Conservation (phyloP, 1,140 invertebrate genomes). For the Hycleus phaleratus region DNA sequence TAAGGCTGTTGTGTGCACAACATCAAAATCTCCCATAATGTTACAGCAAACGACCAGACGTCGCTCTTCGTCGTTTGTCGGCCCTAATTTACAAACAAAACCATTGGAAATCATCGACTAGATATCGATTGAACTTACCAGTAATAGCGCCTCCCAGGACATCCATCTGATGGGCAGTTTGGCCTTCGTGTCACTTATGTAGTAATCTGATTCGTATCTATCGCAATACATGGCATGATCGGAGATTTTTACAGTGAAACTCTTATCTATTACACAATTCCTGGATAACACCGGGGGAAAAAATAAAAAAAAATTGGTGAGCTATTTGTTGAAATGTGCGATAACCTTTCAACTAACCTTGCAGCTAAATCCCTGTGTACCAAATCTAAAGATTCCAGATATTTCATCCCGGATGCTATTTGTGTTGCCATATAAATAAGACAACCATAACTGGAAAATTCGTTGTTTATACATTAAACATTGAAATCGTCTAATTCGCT, state of each 20-base stretch:
- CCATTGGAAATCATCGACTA: not conserved
- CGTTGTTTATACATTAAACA: too few relatives aligned
- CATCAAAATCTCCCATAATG: constrained; percentile 71
- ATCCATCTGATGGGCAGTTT: constrained; percentile 72
- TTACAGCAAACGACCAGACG: constrained; percentile 73
- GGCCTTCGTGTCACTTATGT: constrained; percentile 71
- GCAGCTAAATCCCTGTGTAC: constrained; percentile 75
- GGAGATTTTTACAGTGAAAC: constrained; percentile 73
- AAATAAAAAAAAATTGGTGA: too few relatives aligned
- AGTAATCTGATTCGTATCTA: constrained; percentile 76
- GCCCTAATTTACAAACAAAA: constrained; percentile 44
- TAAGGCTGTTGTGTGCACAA: constrained; percentile 64
- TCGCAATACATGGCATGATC: constrained; percentile 84
- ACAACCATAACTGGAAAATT: constrained; percentile 45
- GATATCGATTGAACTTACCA: constrained; percentile 51
- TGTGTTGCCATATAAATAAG: constrained; percentile 65
- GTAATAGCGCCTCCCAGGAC: constrained; percentile 74
- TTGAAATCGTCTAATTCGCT: too few relatives aligned
- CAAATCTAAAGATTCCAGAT: constrained; percentile 71
- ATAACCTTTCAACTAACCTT: constrained; percentile 45
- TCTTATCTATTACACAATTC: constrained; percentile 77
- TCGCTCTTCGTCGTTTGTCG: constrained; percentile 64
- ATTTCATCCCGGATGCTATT: constrained; percentile 76
- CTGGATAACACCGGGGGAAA: constrained; percentile 41
- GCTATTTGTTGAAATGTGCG: too few relatives aligned